These are phyloP conservation scores for Drosophila auraria DNA, from an alignment of 1,140 invertebrate genomes.

Conservation along the genomic window DNA sequence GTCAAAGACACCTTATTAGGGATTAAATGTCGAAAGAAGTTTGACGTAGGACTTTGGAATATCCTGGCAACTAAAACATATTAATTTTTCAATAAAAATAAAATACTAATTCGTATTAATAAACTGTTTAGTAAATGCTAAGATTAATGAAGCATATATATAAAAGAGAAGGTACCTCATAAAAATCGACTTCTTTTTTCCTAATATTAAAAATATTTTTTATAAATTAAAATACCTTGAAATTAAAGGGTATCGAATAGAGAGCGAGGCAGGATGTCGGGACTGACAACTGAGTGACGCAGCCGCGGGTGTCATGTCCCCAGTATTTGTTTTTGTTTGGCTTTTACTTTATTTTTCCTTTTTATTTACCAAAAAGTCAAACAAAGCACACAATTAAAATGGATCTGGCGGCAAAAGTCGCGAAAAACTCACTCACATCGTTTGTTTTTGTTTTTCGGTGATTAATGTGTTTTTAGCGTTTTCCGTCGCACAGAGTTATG, in stretches of 20 bases:
- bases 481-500: conserved; percentile 60
- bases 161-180: too few species aligned
- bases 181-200: too few species aligned
- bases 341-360: conserved; percentile 44
- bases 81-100: not conserved
- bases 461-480: conserved; percentile 81
- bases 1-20: conserved; percentile 60
- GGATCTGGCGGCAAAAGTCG: conserved; percentile 66
- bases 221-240: not conserved
- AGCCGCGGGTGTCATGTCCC: conserved; percentile 61
- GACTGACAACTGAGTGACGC: conserved; percentile 51
- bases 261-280: not conserved
- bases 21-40: conserved; percentile 6
- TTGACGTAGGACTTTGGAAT: too few species aligned
- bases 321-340: conserved; percentile 32
- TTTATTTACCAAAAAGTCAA: conserved; percentile 26
- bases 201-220: not conserved
- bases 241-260: not conserved
- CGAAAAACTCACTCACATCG: conserved; percentile 48
- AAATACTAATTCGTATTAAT: not conserved
- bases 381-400: conserved; percentile 73
- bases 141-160: too few species aligned
- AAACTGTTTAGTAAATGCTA: too few species aligned
- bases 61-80: not conserved
- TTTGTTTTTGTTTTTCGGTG: conserved; percentile 37